These are phyloP conservation scores for Rhopalosiphum maidis DNA, from an alignment of 1,140 invertebrate species.

Conservation along the genomic window DNA sequence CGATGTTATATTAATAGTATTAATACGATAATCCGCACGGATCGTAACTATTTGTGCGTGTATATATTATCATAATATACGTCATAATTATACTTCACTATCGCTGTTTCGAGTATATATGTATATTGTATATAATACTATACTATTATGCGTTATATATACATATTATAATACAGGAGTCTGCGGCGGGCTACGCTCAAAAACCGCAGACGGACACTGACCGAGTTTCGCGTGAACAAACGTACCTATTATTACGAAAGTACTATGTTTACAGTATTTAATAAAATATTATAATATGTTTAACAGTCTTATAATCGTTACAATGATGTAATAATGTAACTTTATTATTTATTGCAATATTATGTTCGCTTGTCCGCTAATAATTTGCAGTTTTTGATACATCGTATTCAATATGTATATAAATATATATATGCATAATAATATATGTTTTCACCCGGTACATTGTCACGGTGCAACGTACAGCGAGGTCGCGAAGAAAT, in stretches of 20 bases:
- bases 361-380: not conserved
- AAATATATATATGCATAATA: not conserved
- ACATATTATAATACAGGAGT: not conserved
- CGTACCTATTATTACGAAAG: not conserved
- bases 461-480: not conserved
- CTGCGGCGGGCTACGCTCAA: not conserved
- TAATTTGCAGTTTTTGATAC: not conserved
- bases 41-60: not conserved
- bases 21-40: not conserved
- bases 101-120: not conserved
- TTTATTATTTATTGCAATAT: not conserved
- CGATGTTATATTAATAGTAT: not conserved
- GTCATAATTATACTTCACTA: not conserved
- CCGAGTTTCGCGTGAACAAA: not conserved
- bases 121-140: not conserved
- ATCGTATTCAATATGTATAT: not conserved
- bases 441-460: not conserved
- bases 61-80: not conserved
- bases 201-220: constrained; percentile 16
- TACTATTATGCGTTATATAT: not conserved
- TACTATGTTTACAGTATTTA: not conserved
- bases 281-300: not conserved
- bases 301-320: not conserved
- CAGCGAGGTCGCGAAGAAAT: constrained; percentile 27
- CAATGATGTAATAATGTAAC: not conserved